A percentile compares a stretch with the other conserved stretches of the same genome.
Evolutionary conservation across 2,888 invertebrate genomes (phyloP).

Genomic region (Dynastes maya): DNA sequence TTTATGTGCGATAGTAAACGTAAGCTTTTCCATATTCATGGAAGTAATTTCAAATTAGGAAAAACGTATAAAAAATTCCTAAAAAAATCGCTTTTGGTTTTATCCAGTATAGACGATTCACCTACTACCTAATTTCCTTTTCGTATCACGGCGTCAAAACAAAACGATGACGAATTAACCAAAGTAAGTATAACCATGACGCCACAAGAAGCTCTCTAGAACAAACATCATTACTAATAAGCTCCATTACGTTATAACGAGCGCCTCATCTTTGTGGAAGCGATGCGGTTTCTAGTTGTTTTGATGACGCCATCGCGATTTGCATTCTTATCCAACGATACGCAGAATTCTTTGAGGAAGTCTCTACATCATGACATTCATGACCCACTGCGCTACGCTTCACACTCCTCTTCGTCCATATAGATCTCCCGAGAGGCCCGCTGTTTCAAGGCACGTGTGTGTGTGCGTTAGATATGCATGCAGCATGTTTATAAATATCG

Average conservation of each 20-base stretch:
- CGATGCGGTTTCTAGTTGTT: slow-evolving; percentile 11
- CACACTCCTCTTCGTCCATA: neutral
- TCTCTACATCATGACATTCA: neutral
- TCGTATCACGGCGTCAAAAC: too few species aligned
- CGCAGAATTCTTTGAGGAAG: slow-evolving; percentile 20
- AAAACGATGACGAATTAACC: too few species aligned
- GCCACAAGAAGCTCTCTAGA: neutral
- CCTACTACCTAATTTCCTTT: too few species aligned
- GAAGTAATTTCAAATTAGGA: too few species aligned
- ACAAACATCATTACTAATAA: neutral
- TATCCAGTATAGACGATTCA: too few species aligned
- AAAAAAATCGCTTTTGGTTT: too few species aligned
- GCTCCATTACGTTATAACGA: slow-evolving; percentile 1
- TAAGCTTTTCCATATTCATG: too few species aligned
- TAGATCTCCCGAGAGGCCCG: too few species aligned
- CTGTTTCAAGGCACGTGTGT: neutral
- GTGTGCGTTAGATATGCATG: neutral
- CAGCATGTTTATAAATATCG: slow-evolving; percentile 18
- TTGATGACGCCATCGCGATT: slow-evolving; percentile 26
- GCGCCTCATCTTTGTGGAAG: slow-evolving; percentile 1
- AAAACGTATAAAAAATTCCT: too few species aligned
- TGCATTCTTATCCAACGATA: slow-evolving; percentile 25
- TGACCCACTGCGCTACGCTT: slow-evolving; percentile 4
- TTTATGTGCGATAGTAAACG: too few species aligned
- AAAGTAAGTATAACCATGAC: slow-evolving; percentile 14